Evolutionary conservation across 1,140 invertebrate species (phyloP).

Genomic region (Pseudomyrmex dendroicus): DNA sequence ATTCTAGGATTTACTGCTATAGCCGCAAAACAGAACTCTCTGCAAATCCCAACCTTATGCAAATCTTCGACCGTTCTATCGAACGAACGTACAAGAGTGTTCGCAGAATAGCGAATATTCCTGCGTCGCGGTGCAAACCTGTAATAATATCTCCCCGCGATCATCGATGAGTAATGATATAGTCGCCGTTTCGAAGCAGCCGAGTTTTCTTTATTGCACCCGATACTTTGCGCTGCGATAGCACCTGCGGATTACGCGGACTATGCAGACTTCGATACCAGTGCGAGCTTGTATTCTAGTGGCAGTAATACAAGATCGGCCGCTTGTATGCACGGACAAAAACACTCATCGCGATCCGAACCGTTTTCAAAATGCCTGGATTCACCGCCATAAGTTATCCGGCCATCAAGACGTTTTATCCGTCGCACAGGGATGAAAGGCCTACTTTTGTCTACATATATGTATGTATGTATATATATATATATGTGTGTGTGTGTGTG

Average conservation of each 20-base stretch:
- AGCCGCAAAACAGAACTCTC: constrained; percentile 2
- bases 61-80: constrained; percentile 14
- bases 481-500: too few species aligned
- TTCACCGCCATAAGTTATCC: constrained; percentile 62
- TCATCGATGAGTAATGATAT: constrained; percentile 37
- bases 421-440: constrained; percentile 44
- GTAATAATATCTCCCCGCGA: constrained; percentile 37
- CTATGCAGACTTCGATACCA: constrained; percentile 33
- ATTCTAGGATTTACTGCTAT: constrained; percentile 25
- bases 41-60: constrained; percentile 17
- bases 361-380: constrained; percentile 62
- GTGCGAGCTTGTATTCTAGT: constrained; percentile 14
- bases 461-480: background rate
- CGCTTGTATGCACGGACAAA: background rate
- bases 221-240: constrained; percentile 43
- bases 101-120: constrained; percentile 3
- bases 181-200: background rate
- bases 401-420: constrained; percentile 23
- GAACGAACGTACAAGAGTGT: constrained; percentile 6
- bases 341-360: constrained; percentile 10
- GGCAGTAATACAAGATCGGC: constrained; percentile 24
- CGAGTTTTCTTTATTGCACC: constrained; percentile 38
- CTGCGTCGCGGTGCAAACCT: background rate
- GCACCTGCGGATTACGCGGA: constrained; percentile 41
- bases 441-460: constrained; percentile 3